A percentile compares a stretch with the other conserved stretches of the same genome.
These are phyloP conservation scores for Catharus minimus DNA, from an alignment of 2,113 vertebrate genomes.

Conservation along the genomic window DNA sequence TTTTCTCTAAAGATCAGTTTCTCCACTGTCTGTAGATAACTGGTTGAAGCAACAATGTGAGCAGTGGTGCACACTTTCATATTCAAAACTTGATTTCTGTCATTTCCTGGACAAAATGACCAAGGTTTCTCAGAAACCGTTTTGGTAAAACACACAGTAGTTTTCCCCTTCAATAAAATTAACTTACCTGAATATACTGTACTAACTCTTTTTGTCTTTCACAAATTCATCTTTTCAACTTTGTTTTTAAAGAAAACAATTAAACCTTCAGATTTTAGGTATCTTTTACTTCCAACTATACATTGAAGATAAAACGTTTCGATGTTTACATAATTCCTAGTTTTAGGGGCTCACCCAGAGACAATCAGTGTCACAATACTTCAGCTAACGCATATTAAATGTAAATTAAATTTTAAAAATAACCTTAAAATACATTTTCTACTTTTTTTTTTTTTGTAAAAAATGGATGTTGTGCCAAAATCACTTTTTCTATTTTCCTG, in stretches of 20 bases:
- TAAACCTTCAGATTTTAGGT: background rate
- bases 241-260: background rate
- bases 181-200: background rate
- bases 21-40: background rate
- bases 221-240: background rate
- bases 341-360: background rate
- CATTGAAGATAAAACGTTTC: background rate
- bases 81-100: background rate
- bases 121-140: background rate
- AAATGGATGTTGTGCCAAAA: background rate
- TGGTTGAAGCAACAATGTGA: background rate
- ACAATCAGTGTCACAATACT: background rate
- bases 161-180: background rate
- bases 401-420: background rate
- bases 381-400: background rate
- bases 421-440: too few relatives aligned
- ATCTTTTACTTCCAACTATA: background rate
- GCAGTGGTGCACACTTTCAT: rapidly evolving
- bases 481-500: background rate
- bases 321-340: background rate
- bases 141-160: background rate
- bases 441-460: background rate
- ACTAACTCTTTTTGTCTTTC: background rate
- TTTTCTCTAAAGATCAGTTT: background rate
- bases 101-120: background rate